phyloP scores from a whole-genome alignment of 2,888 invertebrate species.

The Chorisops tibialis region DNA sequence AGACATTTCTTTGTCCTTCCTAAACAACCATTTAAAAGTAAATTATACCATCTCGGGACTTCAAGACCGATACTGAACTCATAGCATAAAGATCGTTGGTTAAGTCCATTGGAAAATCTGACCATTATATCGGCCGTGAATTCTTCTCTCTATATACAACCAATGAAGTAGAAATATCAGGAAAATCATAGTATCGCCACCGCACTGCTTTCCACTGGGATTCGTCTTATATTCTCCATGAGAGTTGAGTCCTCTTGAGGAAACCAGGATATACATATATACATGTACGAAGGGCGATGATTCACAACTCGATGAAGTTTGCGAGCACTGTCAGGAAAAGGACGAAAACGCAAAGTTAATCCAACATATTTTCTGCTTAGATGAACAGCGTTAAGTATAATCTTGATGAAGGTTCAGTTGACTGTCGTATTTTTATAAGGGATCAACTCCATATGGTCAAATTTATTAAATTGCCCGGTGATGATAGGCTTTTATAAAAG shows the following conservation, averaged over 20 bases:
- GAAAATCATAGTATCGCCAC: conserved; percentile 13
- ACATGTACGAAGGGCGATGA: no score
- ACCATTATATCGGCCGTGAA: conserved; percentile 7
- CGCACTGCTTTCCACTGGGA: no score
- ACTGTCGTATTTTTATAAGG: conserved; percentile 29
- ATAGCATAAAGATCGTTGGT: neutral
- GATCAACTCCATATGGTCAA: conserved; percentile 33
- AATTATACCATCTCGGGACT: no score
- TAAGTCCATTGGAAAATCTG: conserved; percentile 12
- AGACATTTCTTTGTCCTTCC: no score
- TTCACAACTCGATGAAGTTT: neutral
- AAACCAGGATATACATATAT: no score
- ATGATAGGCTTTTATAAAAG: neutral
- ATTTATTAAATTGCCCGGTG: conserved; percentile 31
- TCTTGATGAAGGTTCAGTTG: conserved; percentile 32
- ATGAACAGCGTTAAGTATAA: conserved; percentile 33
- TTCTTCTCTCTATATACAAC: neutral
- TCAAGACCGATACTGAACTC: neutral
- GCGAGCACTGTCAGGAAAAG: neutral
- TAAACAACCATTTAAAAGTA: no score
- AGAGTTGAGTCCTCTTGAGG: no score
- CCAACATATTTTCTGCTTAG: conserved; percentile 34
- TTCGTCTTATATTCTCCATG: neutral
- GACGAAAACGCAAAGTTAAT: conserved; percentile 30
- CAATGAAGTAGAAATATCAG: conserved; percentile 31